Conservation (phyloP, 2,888 invertebrate species). For the Napeogenes sylphis region DNA sequence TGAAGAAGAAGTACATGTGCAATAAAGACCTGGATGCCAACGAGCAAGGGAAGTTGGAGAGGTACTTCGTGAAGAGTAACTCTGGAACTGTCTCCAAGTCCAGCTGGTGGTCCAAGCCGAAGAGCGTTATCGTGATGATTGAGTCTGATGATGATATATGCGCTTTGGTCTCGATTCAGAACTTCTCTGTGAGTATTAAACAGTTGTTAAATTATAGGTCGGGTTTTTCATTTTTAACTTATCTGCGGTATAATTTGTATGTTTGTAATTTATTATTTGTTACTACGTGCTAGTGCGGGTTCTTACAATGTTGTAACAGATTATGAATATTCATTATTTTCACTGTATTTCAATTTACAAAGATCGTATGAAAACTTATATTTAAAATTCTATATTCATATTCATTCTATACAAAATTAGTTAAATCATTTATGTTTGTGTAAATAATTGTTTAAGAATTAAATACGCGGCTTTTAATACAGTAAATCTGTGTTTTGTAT, state of each 20-base stretch:
- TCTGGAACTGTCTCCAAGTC: slow-evolving; percentile 34
- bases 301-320: too few species aligned
- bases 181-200: slow-evolving; percentile 78
- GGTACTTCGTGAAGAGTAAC: slow-evolving; percentile 42
- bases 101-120: slow-evolving; percentile 58
- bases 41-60: slow-evolving; percentile 38
- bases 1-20: slow-evolving; percentile 74
- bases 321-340: too few species aligned
- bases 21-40: slow-evolving; percentile 61
- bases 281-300: too few species aligned
- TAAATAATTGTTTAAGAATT: too few species aligned
- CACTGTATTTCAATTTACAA: too few species aligned
- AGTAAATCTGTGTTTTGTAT: slow-evolving; percentile 46
- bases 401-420: too few species aligned
- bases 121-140: slow-evolving; percentile 79
- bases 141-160: slow-evolving; percentile 83
- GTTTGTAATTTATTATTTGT: too few species aligned
- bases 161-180: slow-evolving; percentile 88
- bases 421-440: too few species aligned
- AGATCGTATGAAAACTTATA: too few species aligned
- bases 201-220: neutral
- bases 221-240: neutral
- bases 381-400: too few species aligned
- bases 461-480: too few species aligned
- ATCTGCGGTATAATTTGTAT: neutral